These are phyloP conservation scores for Liopterus haemorrhoidalis DNA, from an alignment of 2,888 invertebrate species.

Conservation along the genomic window DNA sequence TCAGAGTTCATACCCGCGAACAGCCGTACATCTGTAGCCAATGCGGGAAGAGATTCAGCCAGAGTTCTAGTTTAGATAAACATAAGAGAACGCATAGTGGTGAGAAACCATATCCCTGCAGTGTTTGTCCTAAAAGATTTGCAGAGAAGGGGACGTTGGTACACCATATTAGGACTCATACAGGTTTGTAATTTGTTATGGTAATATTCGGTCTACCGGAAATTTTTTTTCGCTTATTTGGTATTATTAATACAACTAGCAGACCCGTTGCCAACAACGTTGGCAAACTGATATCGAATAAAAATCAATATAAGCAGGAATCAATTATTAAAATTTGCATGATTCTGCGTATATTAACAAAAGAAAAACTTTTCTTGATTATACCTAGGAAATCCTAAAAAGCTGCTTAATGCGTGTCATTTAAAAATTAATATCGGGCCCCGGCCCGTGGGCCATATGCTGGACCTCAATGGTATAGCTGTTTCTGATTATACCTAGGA, in stretches of 20 bases:
- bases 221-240: too few species aligned
- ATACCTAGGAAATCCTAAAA: too few species aligned
- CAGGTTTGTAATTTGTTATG: too few species aligned
- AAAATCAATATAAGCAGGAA: too few species aligned
- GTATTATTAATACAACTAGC: neutral
- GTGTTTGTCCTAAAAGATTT: conserved; percentile 35
- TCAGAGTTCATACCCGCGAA: conserved; percentile 38
- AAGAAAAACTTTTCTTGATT: too few species aligned
- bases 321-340: too few species aligned
- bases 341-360: too few species aligned
- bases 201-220: neutral
- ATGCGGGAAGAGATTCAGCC: conserved; percentile 38
- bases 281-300: neutral
- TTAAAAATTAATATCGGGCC: too few species aligned
- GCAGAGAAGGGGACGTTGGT: conserved; percentile 34
- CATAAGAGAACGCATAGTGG: conserved; percentile 35
- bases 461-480: too few species aligned
- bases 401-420: too few species aligned
- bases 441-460: too few species aligned
- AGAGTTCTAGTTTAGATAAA: conserved; percentile 36
- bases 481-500: too few species aligned
- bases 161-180: conserved; percentile 35
- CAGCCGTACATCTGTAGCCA: conserved; percentile 37
- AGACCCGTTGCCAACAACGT: neutral
- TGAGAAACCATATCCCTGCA: conserved; percentile 34